Base-by-base conservation (phyloP, 2,113 vertebrate genomes). In the Lycocorax pyrrhopterus region DNA sequence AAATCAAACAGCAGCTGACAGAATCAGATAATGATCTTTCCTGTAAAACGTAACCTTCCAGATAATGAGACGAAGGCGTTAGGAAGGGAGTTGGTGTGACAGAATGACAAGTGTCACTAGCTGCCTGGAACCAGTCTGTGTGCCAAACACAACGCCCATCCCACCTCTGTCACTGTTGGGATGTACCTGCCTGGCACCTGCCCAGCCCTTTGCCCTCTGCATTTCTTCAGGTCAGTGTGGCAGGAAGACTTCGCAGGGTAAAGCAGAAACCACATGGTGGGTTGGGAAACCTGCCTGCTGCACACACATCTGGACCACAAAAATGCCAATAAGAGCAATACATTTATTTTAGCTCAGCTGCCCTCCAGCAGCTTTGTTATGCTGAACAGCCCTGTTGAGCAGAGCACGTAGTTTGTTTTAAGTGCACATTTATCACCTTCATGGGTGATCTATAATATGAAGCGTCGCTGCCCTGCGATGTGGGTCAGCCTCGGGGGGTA, bases 381-480 rank as follows among this genome's bases (percentile, higher is more conserved):
- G 82, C 75, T 83, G 85, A 86, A 20, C 51, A 77, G 51, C 49
- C 73, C 29, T 1, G 2, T 35, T 35, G 91, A 64, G 27, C 72
- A 72, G 84, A 67, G 53, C 17, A 10, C 35, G 25, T 55, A 8
- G 87, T 89, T 93, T 56, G 67, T 43, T 91, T 74, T 59, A 94
- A 81, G 87, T 26, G 62, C 51, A 16, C 67, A 85, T 95, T 95
- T 82, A 73, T 96, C 93, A 95, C 79, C 85, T 90, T 88, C 76
- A 4, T 5, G 52, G 60, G 35, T 94, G 87, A 93, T 93, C 86
- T 94, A 78, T 86, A 89, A 66, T 8, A 58, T 2, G 44, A 46
- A 86, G 49, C 35, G n/a, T n/a, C n/a, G n/a, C n/a, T n/a, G n/a
- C n/a, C n/a, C n/a, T n/a, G n/a, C n/a, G n/a, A n/a, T n/a, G n/a